A percentile compares a stretch with the other conserved stretches of the same genome.
These are phyloP conservation scores for Thermophis baileyi DNA, from an alignment of 2,113 vertebrate species.

Conservation along the genomic window DNA sequence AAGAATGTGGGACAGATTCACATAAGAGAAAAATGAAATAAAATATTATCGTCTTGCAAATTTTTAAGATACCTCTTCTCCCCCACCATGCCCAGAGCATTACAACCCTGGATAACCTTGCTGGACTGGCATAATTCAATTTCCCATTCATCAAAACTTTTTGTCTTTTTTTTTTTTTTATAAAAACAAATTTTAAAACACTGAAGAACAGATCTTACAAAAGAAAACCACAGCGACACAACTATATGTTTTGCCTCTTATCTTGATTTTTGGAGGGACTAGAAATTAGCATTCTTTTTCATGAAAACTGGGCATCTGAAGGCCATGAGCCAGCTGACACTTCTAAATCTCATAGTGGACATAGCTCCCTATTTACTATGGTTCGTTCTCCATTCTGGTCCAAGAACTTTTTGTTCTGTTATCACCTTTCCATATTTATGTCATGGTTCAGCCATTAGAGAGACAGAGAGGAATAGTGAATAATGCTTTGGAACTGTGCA, in stretches of 20 bases:
- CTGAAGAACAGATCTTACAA: not conserved
- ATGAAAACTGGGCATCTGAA: not conserved
- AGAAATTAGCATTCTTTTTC: not conserved
- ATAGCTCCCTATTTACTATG: not conserved
- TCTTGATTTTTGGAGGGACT: not conserved
- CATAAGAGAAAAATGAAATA: not conserved
- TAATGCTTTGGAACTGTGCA: not conserved
- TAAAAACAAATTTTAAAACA: not conserved
- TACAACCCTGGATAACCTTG: not conserved
- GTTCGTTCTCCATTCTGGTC: not conserved
- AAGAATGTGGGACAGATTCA: not conserved
- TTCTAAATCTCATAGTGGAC: not conserved
- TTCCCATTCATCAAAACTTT: not conserved
- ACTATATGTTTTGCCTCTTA: not conserved
- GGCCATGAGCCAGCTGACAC: not conserved
- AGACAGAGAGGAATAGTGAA: not conserved
- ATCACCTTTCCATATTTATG: not conserved
- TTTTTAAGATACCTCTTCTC: not conserved
- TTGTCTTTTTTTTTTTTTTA: too few species aligned
- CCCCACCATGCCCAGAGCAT: not conserved
- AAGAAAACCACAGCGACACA: not conserved
- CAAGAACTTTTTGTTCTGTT: not conserved
- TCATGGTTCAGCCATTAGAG: not conserved
- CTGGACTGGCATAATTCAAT: not conserved
- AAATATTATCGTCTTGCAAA: not conserved